Base-by-base conservation (phyloP, 2,797 vertebrate genomes). In the Eospalax fontanierii region DNA sequence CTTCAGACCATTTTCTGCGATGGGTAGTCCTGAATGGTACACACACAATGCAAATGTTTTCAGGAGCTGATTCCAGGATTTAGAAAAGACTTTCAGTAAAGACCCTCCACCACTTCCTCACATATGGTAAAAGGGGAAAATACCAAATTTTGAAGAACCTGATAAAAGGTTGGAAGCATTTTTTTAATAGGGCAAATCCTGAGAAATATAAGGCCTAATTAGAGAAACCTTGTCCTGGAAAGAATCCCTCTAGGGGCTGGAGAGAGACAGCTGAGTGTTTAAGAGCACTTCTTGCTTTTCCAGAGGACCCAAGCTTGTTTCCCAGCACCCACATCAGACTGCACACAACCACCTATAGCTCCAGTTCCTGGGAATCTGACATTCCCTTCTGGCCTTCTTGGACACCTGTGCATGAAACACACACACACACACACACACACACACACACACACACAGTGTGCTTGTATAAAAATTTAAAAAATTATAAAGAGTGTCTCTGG, bases 11-110 rank as follows among this genome's bases (percentile, higher is more conserved):
- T 75, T 46, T 71, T 86, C 89, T 43, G 76, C 12, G 76, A 50
- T 38, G 8, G 9, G 68, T 80, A 68, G n/a, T 70, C 26, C 40
- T 84, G 61, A 74, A 83, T 2, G 22, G 50, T 80, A 61, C 4
- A 0, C 19, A 35, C 9, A 81, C 21, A 54, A 74, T 35, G 54
- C 57, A 83, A 92, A 57, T 79, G 65, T 89, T 66, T 92, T 71
- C 65, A 79, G 46, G 15, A 82, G 16, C 57, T 26, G 14, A 59
- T 91, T 46, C 33, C 76, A 11, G 18, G 24, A 33, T 79, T 73
- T 8, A 89, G 35, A 84, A 87, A 93, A 96, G 30, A 21, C 7
- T n/a, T 94, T 66, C 7, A 63, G 12, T 59, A 95, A 95, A 89
- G 40, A 68, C 18, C 2, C 0, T 18, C 5, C 30, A 15, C 66